Percentiles rank a stretch among this genome's conserved stretches.
phyloP scores from a whole-genome alignment of 2,113 vertebrate genomes.

The Pelvicachromis taeniatus region DNA sequence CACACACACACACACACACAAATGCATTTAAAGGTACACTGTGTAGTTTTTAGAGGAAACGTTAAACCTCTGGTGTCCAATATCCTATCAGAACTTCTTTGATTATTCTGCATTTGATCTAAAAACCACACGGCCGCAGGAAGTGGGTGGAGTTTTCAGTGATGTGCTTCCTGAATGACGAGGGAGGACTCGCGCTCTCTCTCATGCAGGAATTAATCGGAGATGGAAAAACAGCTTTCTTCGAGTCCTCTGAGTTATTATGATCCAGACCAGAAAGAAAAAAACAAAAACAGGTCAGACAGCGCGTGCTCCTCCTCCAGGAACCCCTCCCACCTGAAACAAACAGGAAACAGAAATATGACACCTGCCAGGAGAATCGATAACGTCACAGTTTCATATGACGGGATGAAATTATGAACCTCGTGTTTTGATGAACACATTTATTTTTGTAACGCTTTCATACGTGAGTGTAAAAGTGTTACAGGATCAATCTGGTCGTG shows the following conservation, averaged over 20 bases:
- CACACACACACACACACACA: background rate
- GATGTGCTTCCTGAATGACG: background rate
- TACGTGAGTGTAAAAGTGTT: background rate
- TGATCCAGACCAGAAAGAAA: constrained; percentile 38
- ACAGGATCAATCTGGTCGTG: background rate
- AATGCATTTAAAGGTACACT: constrained; percentile 10
- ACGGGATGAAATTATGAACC: background rate
- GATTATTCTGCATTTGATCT: background rate
- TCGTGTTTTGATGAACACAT: background rate
- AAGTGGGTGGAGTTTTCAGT: constrained; percentile 6
- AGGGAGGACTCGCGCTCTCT: background rate
- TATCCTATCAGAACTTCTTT: background rate
- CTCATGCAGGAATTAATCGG: constrained; percentile 52
- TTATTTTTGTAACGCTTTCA: no score
- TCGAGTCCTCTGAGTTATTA: constrained; percentile 48
- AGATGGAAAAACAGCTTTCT: constrained; percentile 26
- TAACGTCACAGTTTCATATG: background rate
- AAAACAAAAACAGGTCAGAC: background rate
- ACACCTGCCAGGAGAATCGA: background rate
- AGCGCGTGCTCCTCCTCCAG: background rate
- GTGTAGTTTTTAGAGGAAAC: constrained; percentile 11
- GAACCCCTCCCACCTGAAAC: constrained; percentile 9
- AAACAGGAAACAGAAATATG: background rate
- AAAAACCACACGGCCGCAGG: constrained; percentile 18
- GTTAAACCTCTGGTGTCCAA: background rate